Percentiles rank a stretch among this genome's conserved stretches.
phyloP scores from a whole-genome alignment of 2,113 vertebrate species.

The Pluvianellus socialis region DNA sequence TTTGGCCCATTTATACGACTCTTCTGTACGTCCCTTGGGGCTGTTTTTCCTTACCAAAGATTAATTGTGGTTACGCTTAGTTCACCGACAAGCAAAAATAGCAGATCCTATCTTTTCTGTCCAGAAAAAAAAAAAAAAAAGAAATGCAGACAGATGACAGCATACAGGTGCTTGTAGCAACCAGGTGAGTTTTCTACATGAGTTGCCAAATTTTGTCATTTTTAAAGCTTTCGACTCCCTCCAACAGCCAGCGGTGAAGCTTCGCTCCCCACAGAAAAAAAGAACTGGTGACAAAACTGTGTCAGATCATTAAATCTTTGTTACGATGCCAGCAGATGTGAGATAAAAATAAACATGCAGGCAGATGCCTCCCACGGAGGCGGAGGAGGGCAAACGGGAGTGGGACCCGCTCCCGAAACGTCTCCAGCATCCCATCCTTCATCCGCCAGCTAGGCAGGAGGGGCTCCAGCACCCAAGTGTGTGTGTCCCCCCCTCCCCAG shows the following conservation, averaged over 20 bases:
- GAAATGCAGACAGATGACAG: neutral
- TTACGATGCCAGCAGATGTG: constrained; percentile 41
- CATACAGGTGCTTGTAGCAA: neutral
- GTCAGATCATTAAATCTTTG: constrained; percentile 54
- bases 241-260: neutral
- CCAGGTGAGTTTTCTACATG: neutral
- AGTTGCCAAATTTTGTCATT: neutral
- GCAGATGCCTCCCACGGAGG: neutral
- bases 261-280: neutral
- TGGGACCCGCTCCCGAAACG: accelerated
- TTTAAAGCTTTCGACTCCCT: neutral
- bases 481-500: accelerated
- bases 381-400: neutral
- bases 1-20: neutral
- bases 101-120: neutral
- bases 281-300: constrained; percentile 38
- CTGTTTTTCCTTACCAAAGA: neutral
- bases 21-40: accelerated
- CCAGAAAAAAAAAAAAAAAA: neutral
- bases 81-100: neutral
- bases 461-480: neutral
- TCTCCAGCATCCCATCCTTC: neutral
- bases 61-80: neutral
- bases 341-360: constrained; percentile 58
- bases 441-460: neutral